Conservation (phyloP, 2,113 vertebrate genomes). For the Pelmatolapia mariae region DNA sequence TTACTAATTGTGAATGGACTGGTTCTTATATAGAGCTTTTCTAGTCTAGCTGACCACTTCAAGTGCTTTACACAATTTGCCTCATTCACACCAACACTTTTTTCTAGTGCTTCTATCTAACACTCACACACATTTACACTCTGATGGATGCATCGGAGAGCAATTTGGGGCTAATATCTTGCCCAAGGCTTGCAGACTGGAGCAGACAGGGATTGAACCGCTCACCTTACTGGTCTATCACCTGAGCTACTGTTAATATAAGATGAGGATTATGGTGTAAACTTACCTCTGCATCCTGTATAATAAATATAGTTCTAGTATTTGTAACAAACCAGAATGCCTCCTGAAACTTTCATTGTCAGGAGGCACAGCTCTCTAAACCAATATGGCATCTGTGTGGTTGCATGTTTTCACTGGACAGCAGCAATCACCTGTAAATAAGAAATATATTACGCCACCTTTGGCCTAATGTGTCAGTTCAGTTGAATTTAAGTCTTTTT, state of each 20-base stretch:
- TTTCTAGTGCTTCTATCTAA: background rate
- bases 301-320: background rate
- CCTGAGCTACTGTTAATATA: background rate
- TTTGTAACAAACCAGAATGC: background rate
- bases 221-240: background rate
- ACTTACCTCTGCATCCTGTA: background rate
- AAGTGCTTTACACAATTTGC: background rate
- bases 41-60: fast-evolving
- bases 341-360: background rate
- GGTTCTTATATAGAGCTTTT: background rate
- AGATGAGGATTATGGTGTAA: background rate
- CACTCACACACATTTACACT: background rate
- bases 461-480: background rate
- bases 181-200: background rate
- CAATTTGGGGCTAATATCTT: background rate
- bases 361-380: background rate
- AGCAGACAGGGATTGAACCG: background rate
- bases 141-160: background rate
- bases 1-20: background rate
- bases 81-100: background rate
- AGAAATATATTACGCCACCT: background rate
- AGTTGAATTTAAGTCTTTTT: background rate
- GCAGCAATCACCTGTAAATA: background rate
- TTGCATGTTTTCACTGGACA: background rate
- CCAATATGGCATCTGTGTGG: background rate